These are phyloP conservation scores for Myiozetetes cayanensis DNA, from an alignment of 2,113 vertebrate genomes.

Conservation along the genomic window DNA sequence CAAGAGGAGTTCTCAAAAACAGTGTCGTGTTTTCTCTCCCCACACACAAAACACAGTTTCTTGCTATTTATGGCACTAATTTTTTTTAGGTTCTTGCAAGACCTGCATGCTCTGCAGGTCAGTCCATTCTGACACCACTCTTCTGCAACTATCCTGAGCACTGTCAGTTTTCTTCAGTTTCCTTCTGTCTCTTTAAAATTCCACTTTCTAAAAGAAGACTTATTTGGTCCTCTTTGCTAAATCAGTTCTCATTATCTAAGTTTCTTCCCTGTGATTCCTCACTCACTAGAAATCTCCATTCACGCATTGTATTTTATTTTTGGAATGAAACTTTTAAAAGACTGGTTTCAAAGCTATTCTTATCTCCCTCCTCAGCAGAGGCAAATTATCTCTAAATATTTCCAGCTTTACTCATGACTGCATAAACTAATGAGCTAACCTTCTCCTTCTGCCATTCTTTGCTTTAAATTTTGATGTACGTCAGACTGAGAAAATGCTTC, in stretches of 20 bases:
- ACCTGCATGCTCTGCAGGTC: neutral
- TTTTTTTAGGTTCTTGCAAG: neutral
- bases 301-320: slow-evolving; percentile 30
- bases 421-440: slow-evolving; percentile 28
- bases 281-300: neutral
- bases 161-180: neutral
- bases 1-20: neutral
- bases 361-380: slow-evolving; percentile 25
- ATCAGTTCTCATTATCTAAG: neutral
- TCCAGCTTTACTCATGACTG: slow-evolving; percentile 36
- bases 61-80: neutral
- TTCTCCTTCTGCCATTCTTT: slow-evolving; percentile 4
- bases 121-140: neutral
- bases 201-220: neutral
- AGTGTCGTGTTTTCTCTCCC: neutral
- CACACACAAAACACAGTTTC: neutral
- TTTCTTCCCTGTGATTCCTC: slow-evolving; percentile 13
- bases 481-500: neutral
- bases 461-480: neutral
- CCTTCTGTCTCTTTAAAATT: neutral
- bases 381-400: slow-evolving; percentile 47
- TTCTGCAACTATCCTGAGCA: neutral
- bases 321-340: slow-evolving; percentile 40
- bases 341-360: slow-evolving; percentile 42
- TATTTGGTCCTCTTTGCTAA: neutral